Percentiles rank a stretch among this genome's conserved stretches.
phyloP scores from a whole-genome alignment of 2,797 vertebrate genomes.

The Pseudopleuronectes americanus region DNA sequence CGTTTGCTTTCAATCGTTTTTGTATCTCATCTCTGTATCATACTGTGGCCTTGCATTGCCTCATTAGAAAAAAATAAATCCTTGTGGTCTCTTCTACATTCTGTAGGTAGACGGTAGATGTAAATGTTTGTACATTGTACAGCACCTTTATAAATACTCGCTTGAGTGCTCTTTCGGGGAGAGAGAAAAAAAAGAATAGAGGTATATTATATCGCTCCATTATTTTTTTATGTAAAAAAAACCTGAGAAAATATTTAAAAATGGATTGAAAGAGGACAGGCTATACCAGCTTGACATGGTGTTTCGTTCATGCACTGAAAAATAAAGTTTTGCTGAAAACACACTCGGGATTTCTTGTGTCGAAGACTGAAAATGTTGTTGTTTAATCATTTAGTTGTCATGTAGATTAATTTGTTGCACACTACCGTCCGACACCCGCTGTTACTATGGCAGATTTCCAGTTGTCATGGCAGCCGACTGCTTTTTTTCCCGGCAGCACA shows the following conservation, averaged over 20 bases:
- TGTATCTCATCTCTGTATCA: constrained; percentile 73
- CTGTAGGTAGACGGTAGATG: constrained; percentile 87
- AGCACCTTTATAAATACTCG: constrained; percentile 97
- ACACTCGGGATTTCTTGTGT: constrained; percentile 28
- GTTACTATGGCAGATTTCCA: constrained; percentile 67
- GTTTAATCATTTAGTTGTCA: constrained; percentile 2
- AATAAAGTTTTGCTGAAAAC: constrained; percentile 82
- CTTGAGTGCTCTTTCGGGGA: constrained; percentile 89
- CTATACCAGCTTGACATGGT: constrained; percentile 80
- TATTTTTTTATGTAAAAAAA: constrained; percentile 99
- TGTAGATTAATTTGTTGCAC: constrained; percentile 10
- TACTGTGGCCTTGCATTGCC: constrained; percentile 91
- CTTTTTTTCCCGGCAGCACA: constrained; percentile 24
- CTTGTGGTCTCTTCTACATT: constrained; percentile 82
- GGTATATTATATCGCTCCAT: constrained; percentile 95
- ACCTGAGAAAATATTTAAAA: constrained; percentile 80
- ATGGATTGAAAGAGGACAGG: constrained; percentile 74
- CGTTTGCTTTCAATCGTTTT: constrained; percentile 53
- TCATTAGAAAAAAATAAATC: constrained; percentile 80
- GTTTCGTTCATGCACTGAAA: constrained; percentile 88
- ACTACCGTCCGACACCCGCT: constrained; percentile 14
- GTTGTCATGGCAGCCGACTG: constrained; percentile 76
- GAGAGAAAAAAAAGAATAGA: constrained; percentile 81
- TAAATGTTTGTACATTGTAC: constrained; percentile 99
- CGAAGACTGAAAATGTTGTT: too few relatives aligned